phyloP scores from a whole-genome alignment of 2,888 invertebrate species.

The Dendrolimus pini region DNA sequence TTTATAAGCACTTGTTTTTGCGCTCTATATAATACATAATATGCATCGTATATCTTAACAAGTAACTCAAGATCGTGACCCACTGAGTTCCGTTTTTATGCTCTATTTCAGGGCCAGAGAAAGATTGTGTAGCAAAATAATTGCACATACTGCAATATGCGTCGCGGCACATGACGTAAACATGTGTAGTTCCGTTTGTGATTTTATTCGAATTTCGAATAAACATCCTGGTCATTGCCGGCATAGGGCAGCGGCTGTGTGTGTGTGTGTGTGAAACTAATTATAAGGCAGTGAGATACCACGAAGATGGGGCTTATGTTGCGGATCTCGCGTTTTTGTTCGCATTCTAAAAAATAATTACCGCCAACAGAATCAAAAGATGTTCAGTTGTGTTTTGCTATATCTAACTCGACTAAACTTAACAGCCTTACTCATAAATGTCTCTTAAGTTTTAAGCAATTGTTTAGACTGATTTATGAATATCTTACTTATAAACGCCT shows the following conservation, averaged over 20 bases:
- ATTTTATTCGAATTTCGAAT: background rate
- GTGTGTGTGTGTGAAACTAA: background rate
- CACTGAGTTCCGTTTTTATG: slow-evolving; percentile 15
- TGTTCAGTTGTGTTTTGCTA: slow-evolving; percentile 4
- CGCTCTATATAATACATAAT: too few species aligned
- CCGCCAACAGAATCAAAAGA: slow-evolving; percentile 6
- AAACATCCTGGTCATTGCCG: background rate
- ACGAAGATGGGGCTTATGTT: slow-evolving; percentile 30
- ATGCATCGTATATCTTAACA: too few species aligned
- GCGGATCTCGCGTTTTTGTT: slow-evolving; percentile 52
- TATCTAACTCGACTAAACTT: slow-evolving; percentile 20
- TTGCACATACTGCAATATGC: background rate
- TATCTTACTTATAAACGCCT: too few species aligned
- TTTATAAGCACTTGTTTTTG: too few species aligned
- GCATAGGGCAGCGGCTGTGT: background rate
- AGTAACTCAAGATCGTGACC: slow-evolving; percentile 1
- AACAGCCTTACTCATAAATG: slow-evolving; percentile 2
- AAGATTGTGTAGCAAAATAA: slow-evolving; percentile 4
- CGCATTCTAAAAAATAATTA: slow-evolving; percentile 34
- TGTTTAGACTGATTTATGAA: too few species aligned
- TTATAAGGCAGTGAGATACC: background rate
- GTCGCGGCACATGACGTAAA: background rate
- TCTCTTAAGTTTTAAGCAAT: too few species aligned
- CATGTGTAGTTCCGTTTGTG: background rate
- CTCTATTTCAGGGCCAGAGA: slow-evolving; percentile 9